phyloP scores from a whole-genome alignment of 2,797 vertebrate genomes.

The Pipistrellus pygmaeus region DNA sequence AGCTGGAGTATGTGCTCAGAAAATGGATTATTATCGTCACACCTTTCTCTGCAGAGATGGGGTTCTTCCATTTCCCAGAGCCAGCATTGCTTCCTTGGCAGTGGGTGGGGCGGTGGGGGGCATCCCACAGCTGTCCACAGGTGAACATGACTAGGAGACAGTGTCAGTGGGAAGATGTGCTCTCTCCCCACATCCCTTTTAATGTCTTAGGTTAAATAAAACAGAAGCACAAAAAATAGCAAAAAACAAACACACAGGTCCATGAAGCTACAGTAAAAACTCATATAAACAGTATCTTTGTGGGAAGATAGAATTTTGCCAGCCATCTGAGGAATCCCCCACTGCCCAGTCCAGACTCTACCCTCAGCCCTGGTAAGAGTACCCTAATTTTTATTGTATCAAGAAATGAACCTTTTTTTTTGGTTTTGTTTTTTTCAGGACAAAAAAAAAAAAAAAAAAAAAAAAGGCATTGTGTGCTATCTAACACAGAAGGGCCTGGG shows the following conservation, averaged over 20 bases:
- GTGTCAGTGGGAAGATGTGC: not conserved
- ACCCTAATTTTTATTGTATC: not conserved
- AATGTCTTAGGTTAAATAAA: not conserved
- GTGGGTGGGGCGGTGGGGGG: too few relatives aligned
- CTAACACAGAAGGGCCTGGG: not conserved
- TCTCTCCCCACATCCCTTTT: not conserved
- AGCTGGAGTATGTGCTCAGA: not conserved
- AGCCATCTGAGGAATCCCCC: not conserved
- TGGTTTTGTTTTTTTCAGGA: not conserved
- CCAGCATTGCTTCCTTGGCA: not conserved
- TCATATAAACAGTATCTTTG: not conserved
- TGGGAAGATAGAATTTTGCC: not conserved
- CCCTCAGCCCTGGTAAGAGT: not conserved
- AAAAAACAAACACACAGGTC: not conserved
- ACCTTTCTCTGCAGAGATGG: not conserved
- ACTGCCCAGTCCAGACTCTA: not conserved
- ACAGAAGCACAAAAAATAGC: not conserved
- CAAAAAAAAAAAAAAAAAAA: not conserved
- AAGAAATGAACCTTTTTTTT: not conserved
- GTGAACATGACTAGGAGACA: not conserved
- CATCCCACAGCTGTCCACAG: not conserved
- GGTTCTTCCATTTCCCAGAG: not conserved
- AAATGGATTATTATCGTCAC: not conserved
- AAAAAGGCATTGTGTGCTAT: not conserved
- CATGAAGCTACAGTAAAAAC: not conserved